Base-by-base conservation (phyloP, 2,797 vertebrate species). In the Sylvilagus floridanus region DNA sequence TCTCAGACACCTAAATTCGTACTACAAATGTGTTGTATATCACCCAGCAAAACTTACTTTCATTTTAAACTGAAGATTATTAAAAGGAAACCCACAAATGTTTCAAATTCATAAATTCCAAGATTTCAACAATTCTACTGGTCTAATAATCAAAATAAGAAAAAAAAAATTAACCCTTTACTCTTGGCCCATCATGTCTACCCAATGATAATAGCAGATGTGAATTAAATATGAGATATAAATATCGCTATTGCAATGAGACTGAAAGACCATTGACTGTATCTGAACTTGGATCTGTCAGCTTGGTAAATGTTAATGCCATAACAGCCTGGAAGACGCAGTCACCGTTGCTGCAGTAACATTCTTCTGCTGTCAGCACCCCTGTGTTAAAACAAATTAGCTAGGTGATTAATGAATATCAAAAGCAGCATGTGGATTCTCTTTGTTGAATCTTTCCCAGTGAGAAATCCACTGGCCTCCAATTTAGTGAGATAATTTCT, bases 331-430 rank as follows among this genome's bases (percentile, higher is more conserved):
- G 97, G 96, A 98, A 98, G 97, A 97, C 96, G 97, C 97, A 97
- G 98, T 94, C 8, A 98, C 98, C 97, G 71, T 98, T 98, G 97
- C 98, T 98, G 90, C 93, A 98, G 98, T 98, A 98, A 98, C 98
- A 99, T 91, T 98, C 95, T 62, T 97, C 97, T 94, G 98, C 98
- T 98, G 98, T 98, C 98, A 98, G 96, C 98, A 83, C 98, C 97
- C 97, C 97, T 95, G 78, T 98, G 98, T 96, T 89, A 98, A 98
- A 99, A 99, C 98, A 98, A 99, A 99, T 98, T 98, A 98, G 97
- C 98, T 57, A 97, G 98, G 98, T 98, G 98, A 99, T 99, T 98
- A 98, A 99, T 98, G 98, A 97, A 97, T 97, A 97, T 98, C 97
- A 96, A 95, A 97, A 97, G 86, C 98, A 97, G 97, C 98, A 35